Evolutionary conservation across 2,797 vertebrate genomes (phyloP).

Genomic region (Lindbergichthys nudifrons): DNA sequence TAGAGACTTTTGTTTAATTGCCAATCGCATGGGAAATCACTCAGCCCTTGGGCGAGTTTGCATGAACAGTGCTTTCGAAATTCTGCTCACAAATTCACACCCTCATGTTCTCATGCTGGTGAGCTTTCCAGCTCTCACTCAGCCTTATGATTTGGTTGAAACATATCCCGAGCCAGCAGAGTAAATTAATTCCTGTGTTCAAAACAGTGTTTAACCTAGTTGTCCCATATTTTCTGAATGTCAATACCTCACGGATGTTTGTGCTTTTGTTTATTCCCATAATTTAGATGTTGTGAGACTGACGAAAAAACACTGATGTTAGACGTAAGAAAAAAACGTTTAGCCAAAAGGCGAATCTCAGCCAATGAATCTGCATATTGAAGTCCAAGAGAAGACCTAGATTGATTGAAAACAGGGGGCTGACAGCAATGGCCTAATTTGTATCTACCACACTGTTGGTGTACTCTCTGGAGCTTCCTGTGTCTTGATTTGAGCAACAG

Average conservation of each 20-base stretch:
- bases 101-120: constrained; percentile 1
- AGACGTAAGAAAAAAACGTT: constrained; percentile 18
- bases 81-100: constrained; percentile 40
- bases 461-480: constrained; percentile 35
- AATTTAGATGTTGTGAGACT: constrained; percentile 19
- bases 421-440: constrained; percentile 37
- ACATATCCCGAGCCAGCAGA: constrained; percentile 23
- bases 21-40: constrained; percentile 66
- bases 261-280: constrained; percentile 4
- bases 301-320: constrained; percentile 8
- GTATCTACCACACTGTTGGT: constrained; percentile 30
- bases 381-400: constrained; percentile 20
- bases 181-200: constrained; percentile 43
- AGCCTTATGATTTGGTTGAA: constrained; percentile 43
- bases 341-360: constrained; percentile 21
- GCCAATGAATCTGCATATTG: constrained; percentile 18
- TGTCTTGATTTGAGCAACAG: constrained; percentile 31
- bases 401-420: constrained; percentile 21
- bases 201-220: constrained; percentile 47
- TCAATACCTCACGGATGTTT: constrained; percentile 5
- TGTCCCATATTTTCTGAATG: constrained; percentile 37
- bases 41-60: constrained; percentile 60
- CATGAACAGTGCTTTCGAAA: constrained; percentile 43
- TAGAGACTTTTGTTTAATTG: constrained; percentile 76
- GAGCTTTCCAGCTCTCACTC: constrained; percentile 22